Conservation (phyloP, 2,113 vertebrate genomes). For the Laterallus jamaicensis region DNA sequence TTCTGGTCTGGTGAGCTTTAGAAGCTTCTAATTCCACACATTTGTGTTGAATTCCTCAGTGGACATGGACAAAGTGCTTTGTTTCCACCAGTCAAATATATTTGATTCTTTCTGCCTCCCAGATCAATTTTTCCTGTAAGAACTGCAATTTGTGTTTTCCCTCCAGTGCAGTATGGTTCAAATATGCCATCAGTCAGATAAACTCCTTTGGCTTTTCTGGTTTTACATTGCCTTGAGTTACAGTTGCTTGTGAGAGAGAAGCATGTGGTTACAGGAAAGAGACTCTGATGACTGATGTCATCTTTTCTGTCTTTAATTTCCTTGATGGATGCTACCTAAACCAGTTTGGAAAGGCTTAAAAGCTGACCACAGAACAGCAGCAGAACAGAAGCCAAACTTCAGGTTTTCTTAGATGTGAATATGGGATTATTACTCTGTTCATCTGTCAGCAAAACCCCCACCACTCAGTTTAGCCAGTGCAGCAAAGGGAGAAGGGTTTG, state of each 20-base stretch:
- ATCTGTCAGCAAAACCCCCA: neutral
- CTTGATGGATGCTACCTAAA: neutral
- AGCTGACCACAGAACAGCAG: neutral
- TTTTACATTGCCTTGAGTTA: neutral
- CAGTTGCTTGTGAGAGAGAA: neutral
- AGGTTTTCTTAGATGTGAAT: neutral
- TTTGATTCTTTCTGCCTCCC: neutral
- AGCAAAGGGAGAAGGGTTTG: neutral
- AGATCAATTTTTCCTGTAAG: neutral
- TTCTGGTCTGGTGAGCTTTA: neutral
- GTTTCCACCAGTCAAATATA: neutral
- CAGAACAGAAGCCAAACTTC: neutral
- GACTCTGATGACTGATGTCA: neutral
- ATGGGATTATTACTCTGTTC: neutral
- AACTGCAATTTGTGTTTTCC: neutral
- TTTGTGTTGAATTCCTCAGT: neutral
- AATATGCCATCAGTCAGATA: neutral
- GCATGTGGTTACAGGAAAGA: neutral
- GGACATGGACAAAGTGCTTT: neutral
- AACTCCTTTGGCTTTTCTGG: neutral
- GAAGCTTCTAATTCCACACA: neutral
- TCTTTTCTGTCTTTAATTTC: neutral
- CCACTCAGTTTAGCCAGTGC: neutral
- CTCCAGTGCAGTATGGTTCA: neutral
- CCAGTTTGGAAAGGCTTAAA: neutral